Evolutionary conservation across 2,113 vertebrate species (phyloP).

Genomic region (Naja naja): DNA sequence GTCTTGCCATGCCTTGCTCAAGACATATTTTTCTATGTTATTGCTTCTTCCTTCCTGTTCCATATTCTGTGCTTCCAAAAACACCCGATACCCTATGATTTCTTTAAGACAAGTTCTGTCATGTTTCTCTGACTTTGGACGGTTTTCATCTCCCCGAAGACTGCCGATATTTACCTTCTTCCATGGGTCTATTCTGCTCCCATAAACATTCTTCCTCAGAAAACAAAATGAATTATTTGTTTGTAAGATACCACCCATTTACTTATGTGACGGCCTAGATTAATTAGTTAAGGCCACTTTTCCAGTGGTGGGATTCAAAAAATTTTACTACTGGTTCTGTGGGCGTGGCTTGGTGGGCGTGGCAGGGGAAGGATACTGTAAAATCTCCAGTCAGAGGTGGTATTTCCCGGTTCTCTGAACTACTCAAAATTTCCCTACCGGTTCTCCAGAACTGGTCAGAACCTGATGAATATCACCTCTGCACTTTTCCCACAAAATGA

Average conservation of each 20-base stretch:
- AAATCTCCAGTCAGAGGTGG: no score
- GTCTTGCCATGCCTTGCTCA: background rate
- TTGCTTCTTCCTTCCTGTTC: background rate
- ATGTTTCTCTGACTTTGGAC: background rate
- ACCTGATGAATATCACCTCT: no score
- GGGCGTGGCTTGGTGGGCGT: no score
- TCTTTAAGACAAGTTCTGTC: background rate
- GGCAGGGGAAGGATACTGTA: no score
- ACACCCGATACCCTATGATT: background rate
- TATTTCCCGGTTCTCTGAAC: no score
- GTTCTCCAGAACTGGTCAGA: no score
- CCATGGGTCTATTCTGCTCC: no score
- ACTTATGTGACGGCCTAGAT: background rate
- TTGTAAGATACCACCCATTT: background rate
- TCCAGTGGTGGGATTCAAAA: no score
- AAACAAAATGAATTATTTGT: background rate
- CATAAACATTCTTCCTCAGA: background rate
- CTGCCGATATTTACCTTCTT: background rate
- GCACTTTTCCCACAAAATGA: background rate
- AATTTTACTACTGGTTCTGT: no score
- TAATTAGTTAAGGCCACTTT: background rate
- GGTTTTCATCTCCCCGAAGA: background rate
- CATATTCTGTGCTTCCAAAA: background rate
- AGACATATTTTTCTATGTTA: background rate
- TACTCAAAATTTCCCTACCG: no score